Evolutionary conservation across 2,113 vertebrate genomes (phyloP).

Genomic region (Nymphicus hollandicus): DNA sequence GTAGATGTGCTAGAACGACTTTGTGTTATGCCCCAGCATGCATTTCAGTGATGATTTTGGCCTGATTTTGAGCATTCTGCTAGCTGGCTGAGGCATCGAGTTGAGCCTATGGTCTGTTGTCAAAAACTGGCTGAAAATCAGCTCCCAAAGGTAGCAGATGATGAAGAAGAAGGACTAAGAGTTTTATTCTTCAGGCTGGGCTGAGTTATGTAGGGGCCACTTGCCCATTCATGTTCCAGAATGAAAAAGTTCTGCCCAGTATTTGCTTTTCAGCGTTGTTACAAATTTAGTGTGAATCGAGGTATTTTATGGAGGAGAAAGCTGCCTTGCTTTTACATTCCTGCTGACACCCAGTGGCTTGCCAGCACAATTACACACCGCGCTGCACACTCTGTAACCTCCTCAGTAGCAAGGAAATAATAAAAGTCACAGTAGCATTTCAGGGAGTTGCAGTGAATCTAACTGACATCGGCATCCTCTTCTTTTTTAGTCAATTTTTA

Average conservation of each 20-base stretch:
- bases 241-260: not conserved
- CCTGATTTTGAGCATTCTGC: not conserved
- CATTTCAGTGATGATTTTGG: not conserved
- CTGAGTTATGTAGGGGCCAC: not conserved
- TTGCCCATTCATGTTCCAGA: not conserved
- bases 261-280: not conserved
- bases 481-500: not conserved
- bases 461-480: fast-evolving
- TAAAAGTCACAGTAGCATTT: not conserved
- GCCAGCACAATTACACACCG: not conserved
- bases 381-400: fast-evolving
- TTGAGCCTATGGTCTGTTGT: not conserved
- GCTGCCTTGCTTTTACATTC: not conserved
- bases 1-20: not conserved
- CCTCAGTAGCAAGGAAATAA: fast-evolving
- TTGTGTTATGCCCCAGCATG: not conserved
- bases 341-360: conserved; percentile 74
- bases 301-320: not conserved
- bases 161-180: not conserved
- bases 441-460: not conserved
- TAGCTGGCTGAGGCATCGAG: not conserved
- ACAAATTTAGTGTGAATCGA: fast-evolving
- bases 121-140: not conserved
- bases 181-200: not conserved
- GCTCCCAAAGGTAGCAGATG: not conserved